These are phyloP conservation scores for Synergus umbraculus DNA, from an alignment of 2,888 invertebrate species.

Conservation along the genomic window DNA sequence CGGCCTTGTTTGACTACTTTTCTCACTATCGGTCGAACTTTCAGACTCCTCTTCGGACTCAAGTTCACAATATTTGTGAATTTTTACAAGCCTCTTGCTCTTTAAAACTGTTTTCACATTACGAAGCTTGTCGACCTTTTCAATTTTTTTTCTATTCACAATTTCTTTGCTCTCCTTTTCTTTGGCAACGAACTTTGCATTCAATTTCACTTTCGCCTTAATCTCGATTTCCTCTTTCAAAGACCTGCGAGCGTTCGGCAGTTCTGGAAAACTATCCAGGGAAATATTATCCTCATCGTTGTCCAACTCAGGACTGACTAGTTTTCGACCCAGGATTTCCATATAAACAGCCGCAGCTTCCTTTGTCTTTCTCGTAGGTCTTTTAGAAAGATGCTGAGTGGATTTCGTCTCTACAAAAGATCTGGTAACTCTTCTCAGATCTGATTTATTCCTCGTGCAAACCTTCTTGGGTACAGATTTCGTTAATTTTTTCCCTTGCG, in stretches of 20 bases:
- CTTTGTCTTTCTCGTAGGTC: slow-evolving; percentile 86
- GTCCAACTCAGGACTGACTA: slow-evolving; percentile 82
- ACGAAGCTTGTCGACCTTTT: slow-evolving; percentile 53
- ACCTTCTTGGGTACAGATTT: slow-evolving; percentile 66
- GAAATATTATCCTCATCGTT: slow-evolving; percentile 82
- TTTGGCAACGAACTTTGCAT: slow-evolving; percentile 42
- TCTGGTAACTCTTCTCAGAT: slow-evolving; percentile 73
- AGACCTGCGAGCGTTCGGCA: slow-evolving; percentile 82
- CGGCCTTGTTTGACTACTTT: slow-evolving; percentile 62
- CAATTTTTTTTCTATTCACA: slow-evolving; percentile 51
- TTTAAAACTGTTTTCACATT: slow-evolving; percentile 53
- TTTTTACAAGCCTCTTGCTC: slow-evolving; percentile 65
- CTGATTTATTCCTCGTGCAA: slow-evolving; percentile 69
- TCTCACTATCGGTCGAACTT: slow-evolving; percentile 65
- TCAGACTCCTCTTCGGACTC: slow-evolving; percentile 72
- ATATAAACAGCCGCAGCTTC: slow-evolving; percentile 87
- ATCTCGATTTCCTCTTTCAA: slow-evolving; percentile 81
- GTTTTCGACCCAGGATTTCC: slow-evolving; percentile 85
- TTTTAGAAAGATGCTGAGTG: slow-evolving; percentile 61
- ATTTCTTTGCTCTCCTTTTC: slow-evolving; percentile 61
- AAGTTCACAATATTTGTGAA: slow-evolving; percentile 69
- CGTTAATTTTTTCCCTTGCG: slow-evolving; percentile 47
- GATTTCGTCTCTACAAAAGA: slow-evolving; percentile 64
- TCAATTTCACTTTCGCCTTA: slow-evolving; percentile 77
- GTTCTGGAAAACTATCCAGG: slow-evolving; percentile 83